A percentile compares a stretch with the other conserved stretches of the same genome.
Evolutionary conservation across 2,888 invertebrate species (phyloP).

Genomic region (Psylliodes chrysocephalus): DNA sequence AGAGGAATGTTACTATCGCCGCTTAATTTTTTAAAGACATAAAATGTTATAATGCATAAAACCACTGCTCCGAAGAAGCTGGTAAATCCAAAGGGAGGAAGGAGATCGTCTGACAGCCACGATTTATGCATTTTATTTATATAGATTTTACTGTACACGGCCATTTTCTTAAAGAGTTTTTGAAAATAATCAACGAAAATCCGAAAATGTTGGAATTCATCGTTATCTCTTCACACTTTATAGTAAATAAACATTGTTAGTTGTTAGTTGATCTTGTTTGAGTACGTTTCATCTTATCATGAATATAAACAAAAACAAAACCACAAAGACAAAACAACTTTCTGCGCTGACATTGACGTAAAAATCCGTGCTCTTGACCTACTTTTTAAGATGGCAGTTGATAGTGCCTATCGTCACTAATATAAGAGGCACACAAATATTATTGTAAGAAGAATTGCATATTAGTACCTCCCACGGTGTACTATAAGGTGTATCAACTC

Average conservation of each 20-base stretch:
- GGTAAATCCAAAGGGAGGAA: slow-evolving; percentile 59
- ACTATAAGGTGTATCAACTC: too few species aligned
- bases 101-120: slow-evolving; percentile 54
- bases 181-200: not conserved
- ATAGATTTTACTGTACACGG: slow-evolving; percentile 54
- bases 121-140: slow-evolving; percentile 47
- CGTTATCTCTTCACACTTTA: not conserved
- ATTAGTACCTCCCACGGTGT: too few species aligned
- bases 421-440: too few species aligned
- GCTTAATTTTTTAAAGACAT: slow-evolving; percentile 63
- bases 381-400: too few species aligned
- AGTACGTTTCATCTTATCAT: too few species aligned
- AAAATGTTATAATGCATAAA: slow-evolving; percentile 64
- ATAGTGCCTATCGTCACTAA: too few species aligned
- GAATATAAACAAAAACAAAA: too few species aligned
- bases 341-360: too few species aligned
- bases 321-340: too few species aligned
- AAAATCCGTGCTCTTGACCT: too few species aligned
- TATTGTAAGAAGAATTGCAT: too few species aligned
- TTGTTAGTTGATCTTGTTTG: not conserved
- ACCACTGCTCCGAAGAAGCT: slow-evolving; percentile 65
- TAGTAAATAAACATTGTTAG: not conserved
- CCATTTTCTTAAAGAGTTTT: not conserved
- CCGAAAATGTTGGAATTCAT: not conserved
- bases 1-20: slow-evolving; percentile 65